phyloP scores from a whole-genome alignment of 2,888 invertebrate genomes.

The Zootermopsis nevadensis region DNA sequence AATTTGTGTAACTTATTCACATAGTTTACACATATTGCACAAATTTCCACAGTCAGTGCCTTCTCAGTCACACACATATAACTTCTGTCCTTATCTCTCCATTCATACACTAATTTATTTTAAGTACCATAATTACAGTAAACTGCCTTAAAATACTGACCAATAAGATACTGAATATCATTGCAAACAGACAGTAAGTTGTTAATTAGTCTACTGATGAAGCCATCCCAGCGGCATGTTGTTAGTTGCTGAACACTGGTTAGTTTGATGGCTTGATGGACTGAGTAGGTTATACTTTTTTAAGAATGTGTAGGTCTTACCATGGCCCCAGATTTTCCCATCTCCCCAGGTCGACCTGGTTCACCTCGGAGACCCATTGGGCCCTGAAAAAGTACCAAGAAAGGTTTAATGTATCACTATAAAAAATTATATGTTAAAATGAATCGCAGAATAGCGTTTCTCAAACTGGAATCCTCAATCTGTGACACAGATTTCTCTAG shows the following conservation, averaged over 20 bases:
- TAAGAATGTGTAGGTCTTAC: conserved; percentile 69
- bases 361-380: conserved; percentile 85
- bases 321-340: conserved; percentile 80
- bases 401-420: background rate
- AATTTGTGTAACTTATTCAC: conserved; percentile 17
- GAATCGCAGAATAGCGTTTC: background rate
- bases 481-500: no score
- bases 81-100: background rate
- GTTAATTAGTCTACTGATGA: conserved; percentile 37
- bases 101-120: conserved; percentile 16
- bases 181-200: conserved; percentile 41
- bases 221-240: conserved; percentile 48
- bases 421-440: background rate
- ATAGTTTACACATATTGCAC: conserved; percentile 29
- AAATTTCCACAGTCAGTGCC: conserved; percentile 17
- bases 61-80: background rate
- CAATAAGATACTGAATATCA: conserved; percentile 40
- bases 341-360: conserved; percentile 76
- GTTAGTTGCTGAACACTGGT: conserved; percentile 48
- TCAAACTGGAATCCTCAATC: no score
- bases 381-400: conserved; percentile 70
- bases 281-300: conserved; percentile 33
- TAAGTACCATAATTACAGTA: conserved; percentile 22
- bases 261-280: conserved; percentile 48
- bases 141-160: conserved; percentile 19